phyloP scores from a whole-genome alignment of 2,888 invertebrate species.

The Andrena haemorrhoa region DNA sequence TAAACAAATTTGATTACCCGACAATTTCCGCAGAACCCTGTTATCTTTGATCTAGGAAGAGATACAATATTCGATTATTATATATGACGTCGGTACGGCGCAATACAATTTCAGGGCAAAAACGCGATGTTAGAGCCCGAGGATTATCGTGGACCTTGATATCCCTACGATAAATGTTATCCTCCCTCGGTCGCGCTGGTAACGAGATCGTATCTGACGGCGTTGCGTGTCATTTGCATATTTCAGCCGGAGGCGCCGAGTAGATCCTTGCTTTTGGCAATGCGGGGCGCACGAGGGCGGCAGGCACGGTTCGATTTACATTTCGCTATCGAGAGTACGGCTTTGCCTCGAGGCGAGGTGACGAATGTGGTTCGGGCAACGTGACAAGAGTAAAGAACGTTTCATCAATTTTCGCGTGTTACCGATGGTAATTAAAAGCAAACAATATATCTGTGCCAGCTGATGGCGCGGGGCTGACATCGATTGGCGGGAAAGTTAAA shows the following conservation, averaged over 20 bases:
- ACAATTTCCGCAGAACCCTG: neutral
- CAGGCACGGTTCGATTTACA: slow-evolving; percentile 75
- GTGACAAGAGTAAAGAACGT: slow-evolving; percentile 23
- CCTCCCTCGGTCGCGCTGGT: slow-evolving; percentile 64
- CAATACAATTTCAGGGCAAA: neutral
- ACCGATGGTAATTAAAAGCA: neutral
- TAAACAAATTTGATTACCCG: no score
- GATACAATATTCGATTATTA: neutral
- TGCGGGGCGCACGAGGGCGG: slow-evolving; percentile 68
- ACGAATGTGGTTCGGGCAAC: slow-evolving; percentile 27
- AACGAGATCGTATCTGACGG: slow-evolving; percentile 80
- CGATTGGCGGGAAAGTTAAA: neutral
- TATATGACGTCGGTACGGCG: no score
- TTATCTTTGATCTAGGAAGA: neutral
- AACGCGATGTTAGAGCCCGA: slow-evolving; percentile 14
- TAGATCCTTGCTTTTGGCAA: slow-evolving; percentile 75
- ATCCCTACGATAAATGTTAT: slow-evolving; percentile 63
- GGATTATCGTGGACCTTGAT: slow-evolving; percentile 48
- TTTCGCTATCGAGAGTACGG: slow-evolving; percentile 63
- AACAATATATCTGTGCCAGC: neutral
- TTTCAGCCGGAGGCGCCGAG: slow-evolving; percentile 77
- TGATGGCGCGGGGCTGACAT: neutral
- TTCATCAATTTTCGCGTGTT: slow-evolving; percentile 11
- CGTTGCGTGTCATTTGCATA: slow-evolving; percentile 82
- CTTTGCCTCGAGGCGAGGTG: slow-evolving; percentile 57